Evolutionary conservation across 2,113 vertebrate species (phyloP), one percentile per base, ranked within the genome.

Genomic region (Dinomys branickii): DNA sequence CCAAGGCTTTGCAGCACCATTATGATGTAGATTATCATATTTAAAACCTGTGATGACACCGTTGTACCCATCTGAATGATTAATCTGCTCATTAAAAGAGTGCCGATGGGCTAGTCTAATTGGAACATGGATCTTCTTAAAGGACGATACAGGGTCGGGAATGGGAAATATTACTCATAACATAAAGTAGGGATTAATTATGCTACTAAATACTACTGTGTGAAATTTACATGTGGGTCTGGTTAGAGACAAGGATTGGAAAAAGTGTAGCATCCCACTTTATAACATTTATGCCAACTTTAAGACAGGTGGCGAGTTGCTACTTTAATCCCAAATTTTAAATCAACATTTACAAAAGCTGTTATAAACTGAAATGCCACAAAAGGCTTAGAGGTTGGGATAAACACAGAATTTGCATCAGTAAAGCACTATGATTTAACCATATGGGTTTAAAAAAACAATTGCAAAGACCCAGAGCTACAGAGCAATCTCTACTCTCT

Each of bases 1-100:
- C 98, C 98, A 98, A 98, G 98, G 98, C 98, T 99, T 98, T 98
- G 98, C 98, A 98, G 98, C 97, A 98, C 98, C 98, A 99, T 99
- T 99, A 99, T 98, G 98, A 99, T 98, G 98, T 98, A 99, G 98
- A 99, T 99, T 98, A 99, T 99, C 98, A 99, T 99, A 99, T 99
- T 99, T 99, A 99, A 99, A 99, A 99, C 99, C 99, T 98, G 98
- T 98, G 98, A 99, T 99, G 99, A 99, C 99, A 99, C 99, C 98
- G 98, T 98, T 98, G 99, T 99, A 99, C 99, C 99, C 98, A 99
- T 99, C 98, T 97, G 98, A 98, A 99, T 99, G 99, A 99, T 99
- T 99, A 99, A 99, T 99, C 98, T 99, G 98, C 99, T 99, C 99
- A 99, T 99, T 99, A 99, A 99, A 99, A 99, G 98, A 99, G 98